Evolutionary conservation across 53 echinoderm and acorn worm genomes (phyloP).

Genomic region (Astropecten irregularis): DNA sequence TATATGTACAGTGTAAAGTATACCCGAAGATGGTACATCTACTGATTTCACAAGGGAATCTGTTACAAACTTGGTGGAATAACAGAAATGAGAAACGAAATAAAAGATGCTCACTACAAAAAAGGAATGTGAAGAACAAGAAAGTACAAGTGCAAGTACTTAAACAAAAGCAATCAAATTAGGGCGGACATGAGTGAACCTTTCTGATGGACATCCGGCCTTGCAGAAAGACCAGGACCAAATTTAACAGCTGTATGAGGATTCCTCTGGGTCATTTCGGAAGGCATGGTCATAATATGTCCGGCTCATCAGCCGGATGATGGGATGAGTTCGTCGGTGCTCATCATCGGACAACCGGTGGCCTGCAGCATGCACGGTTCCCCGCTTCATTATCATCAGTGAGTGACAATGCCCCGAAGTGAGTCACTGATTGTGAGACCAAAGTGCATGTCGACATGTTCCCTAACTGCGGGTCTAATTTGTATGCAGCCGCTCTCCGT

Average conservation of each 20-base stretch:
- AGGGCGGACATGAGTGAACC: too few species aligned
- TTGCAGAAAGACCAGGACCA: not conserved
- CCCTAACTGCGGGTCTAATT: slow-evolving; percentile 11
- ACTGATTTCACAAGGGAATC: too few species aligned
- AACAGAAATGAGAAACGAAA: too few species aligned
- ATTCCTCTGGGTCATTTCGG: not conserved
- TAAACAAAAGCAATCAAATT: too few species aligned
- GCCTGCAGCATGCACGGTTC: not conserved
- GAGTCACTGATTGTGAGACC: slow-evolving; percentile 10
- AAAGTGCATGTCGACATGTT: too few species aligned
- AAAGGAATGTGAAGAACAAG: too few species aligned
- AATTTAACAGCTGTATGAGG: not conserved
- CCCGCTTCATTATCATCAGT: not conserved
- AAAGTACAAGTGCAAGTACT: too few species aligned
- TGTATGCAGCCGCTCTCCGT: slow-evolving; percentile 50
- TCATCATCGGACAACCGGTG: too few species aligned
- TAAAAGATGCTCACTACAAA: too few species aligned
- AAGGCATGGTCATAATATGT: not conserved
- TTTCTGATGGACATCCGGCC: not conserved
- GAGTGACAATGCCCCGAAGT: slow-evolving; percentile 37
- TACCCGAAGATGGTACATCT: too few species aligned
- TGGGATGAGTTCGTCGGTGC: not conserved
- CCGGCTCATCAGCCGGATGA: not conserved
- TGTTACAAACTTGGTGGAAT: too few species aligned
- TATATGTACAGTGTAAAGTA: too few species aligned